phyloP scores from a whole-genome alignment of 2,113 vertebrate species.

The Octodon degus region DNA sequence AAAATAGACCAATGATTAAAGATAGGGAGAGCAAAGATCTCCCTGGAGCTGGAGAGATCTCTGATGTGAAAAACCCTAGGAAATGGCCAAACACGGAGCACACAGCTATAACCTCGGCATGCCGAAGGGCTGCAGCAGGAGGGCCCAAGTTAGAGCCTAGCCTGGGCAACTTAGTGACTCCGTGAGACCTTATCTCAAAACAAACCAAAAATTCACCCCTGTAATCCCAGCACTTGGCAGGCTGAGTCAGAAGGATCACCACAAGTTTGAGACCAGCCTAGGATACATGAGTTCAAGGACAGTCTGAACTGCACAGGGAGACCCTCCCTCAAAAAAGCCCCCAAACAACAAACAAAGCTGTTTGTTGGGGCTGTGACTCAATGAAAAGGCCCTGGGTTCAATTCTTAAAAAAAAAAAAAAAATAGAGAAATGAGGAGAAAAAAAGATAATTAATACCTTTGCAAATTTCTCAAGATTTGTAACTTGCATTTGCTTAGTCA shows the following conservation, averaged over 20 bases:
- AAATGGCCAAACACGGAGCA: not conserved
- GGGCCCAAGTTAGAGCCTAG: no score
- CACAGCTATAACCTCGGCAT: not conserved
- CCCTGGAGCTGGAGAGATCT: not conserved
- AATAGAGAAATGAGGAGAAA: not conserved
- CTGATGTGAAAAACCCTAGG: not conserved
- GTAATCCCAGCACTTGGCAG: not conserved
- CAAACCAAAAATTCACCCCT: no score
- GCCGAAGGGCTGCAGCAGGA: no score
- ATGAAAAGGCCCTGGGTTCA: not conserved
- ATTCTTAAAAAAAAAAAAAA: no score
- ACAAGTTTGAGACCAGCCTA: not conserved
- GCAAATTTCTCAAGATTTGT: not conserved
- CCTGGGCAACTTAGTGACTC: no score
- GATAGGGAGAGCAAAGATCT: not conserved
- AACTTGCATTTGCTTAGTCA: constrained; percentile 8
- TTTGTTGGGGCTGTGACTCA: not conserved
- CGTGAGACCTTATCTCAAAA: no score
- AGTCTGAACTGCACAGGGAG: not conserved
- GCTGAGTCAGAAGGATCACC: not conserved
- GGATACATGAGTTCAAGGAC: not conserved
- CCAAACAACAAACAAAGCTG: not conserved
- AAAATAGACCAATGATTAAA: not conserved
- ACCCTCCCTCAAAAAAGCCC: not conserved
- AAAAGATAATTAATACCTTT: not conserved